These are phyloP conservation scores for Thomomys bottae DNA, from an alignment of 2,113 vertebrate species.

Conservation along the genomic window DNA sequence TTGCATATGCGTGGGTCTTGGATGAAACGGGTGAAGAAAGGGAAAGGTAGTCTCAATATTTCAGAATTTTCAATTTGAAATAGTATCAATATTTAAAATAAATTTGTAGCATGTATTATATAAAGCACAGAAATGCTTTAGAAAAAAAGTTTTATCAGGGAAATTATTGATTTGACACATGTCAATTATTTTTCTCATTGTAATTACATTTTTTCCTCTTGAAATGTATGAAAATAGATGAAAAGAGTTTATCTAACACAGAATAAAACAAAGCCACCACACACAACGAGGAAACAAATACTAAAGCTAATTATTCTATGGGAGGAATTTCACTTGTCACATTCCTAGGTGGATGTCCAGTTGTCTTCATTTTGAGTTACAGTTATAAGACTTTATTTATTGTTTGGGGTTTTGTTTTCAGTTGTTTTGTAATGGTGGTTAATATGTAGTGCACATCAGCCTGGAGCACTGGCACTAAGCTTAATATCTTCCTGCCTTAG, in stretches of 20 bases:
- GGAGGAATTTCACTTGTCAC: too few species aligned
- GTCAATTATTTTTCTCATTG: neutral
- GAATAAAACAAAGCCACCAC: neutral
- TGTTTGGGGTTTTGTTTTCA: too few species aligned
- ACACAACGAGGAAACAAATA: neutral
- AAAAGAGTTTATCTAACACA: constrained; percentile 5
- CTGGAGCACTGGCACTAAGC: too few species aligned
- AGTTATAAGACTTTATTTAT: neutral
- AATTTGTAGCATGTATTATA: constrained; percentile 27
- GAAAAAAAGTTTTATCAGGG: constrained; percentile 9
- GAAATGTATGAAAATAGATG: constrained; percentile 25
- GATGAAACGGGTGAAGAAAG: constrained; percentile 99
- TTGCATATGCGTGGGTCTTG: constrained; percentile 98
- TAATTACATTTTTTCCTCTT: constrained; percentile 1
- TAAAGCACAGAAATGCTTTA: constrained; percentile 52
- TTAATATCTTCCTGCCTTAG: too few species aligned
- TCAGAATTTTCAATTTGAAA: constrained; percentile 67
- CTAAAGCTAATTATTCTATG: neutral
- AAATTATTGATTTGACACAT: neutral
- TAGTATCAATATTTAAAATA: constrained; percentile 55
- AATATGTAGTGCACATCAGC: too few species aligned
- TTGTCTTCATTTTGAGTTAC: neutral
- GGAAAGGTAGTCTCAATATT: constrained; percentile 89
- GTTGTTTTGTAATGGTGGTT: too few species aligned
- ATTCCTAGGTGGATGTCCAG: neutral